These are phyloP conservation scores for Cheilosia urbana DNA, from an alignment of 2,888 invertebrate genomes.

Conservation along the genomic window DNA sequence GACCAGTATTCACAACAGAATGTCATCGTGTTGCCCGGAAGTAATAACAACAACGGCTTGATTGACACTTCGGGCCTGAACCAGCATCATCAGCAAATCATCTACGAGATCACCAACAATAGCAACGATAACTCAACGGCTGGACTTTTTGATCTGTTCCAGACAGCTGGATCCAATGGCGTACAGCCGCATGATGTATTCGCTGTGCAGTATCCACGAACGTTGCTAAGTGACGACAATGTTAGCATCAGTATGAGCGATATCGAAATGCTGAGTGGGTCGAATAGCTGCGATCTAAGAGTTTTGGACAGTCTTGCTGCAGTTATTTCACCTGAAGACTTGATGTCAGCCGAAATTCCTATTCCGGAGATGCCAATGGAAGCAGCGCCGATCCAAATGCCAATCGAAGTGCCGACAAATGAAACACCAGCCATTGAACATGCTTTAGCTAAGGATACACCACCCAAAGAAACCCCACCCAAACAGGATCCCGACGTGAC, in stretches of 20 bases:
- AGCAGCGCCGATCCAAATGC: background rate
- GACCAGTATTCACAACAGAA: slow-evolving; percentile 64
- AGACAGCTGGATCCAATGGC: slow-evolving; percentile 34
- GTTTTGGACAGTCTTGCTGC: slow-evolving; percentile 52
- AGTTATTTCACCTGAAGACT: slow-evolving; percentile 43
- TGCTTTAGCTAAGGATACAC: background rate
- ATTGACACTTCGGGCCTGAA: slow-evolving; percentile 32
- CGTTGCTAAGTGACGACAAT: slow-evolving; percentile 52
- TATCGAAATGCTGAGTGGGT: slow-evolving; percentile 61
- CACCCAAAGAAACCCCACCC: slow-evolving; percentile 9
- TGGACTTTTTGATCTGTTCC: slow-evolving; percentile 64
- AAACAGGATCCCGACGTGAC: slow-evolving; percentile 39
- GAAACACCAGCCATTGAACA: slow-evolving; percentile 12
- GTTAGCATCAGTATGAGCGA: slow-evolving; percentile 62
- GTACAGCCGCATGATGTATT: slow-evolving; percentile 57
- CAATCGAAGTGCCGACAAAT: background rate
- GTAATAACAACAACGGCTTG: slow-evolving; percentile 34
- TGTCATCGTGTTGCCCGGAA: slow-evolving; percentile 46
- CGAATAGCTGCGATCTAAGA: slow-evolving; percentile 60
- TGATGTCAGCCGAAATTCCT: slow-evolving; percentile 6
- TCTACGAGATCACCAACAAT: slow-evolving; percentile 64
- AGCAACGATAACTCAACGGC: slow-evolving; percentile 57
- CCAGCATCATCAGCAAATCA: slow-evolving; percentile 65
- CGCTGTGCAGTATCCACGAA: slow-evolving; percentile 58
- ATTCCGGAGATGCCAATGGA: slow-evolving; percentile 7